These are phyloP conservation scores for Herpetotheres cachinnans DNA, from an alignment of 2,113 vertebrate species.

Conservation along the genomic window DNA sequence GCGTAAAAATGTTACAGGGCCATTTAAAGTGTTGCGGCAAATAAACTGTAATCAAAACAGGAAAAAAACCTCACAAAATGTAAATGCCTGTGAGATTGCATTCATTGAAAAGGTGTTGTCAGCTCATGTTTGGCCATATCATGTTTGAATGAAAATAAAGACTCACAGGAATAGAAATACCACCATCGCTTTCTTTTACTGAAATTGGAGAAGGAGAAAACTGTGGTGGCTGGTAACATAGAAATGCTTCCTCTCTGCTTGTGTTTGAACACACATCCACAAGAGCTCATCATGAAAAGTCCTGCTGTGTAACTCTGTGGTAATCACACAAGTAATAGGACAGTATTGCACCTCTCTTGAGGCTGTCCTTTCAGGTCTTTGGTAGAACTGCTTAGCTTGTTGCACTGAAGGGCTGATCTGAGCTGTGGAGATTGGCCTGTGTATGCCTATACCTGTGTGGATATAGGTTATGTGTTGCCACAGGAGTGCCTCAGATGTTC, in stretches of 20 bases:
- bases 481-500: not conserved
- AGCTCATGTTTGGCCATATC: not conserved
- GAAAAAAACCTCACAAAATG: not conserved
- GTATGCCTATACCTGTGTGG: not conserved
- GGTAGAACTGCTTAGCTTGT: not conserved
- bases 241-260: not conserved
- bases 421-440: not conserved
- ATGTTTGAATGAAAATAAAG: not conserved
- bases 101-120: not conserved
- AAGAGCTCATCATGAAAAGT: fast-evolving
- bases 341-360: not conserved
- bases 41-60: not conserved
- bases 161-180: not conserved
- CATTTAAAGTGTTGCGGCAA: not conserved
- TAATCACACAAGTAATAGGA: not conserved
- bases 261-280: not conserved
- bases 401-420: not conserved
- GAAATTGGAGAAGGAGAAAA: not conserved
- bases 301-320: not conserved
- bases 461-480: not conserved
- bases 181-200: not conserved
- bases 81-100: not conserved
- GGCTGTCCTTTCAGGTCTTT: too few relatives aligned
- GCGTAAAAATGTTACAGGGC: not conserved
- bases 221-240: not conserved